Evolutionary conservation across 1,140 invertebrate genomes (phyloP), one percentile per base, ranked within the genome.

Genomic region (Wasmannia auropunctata): DNA sequence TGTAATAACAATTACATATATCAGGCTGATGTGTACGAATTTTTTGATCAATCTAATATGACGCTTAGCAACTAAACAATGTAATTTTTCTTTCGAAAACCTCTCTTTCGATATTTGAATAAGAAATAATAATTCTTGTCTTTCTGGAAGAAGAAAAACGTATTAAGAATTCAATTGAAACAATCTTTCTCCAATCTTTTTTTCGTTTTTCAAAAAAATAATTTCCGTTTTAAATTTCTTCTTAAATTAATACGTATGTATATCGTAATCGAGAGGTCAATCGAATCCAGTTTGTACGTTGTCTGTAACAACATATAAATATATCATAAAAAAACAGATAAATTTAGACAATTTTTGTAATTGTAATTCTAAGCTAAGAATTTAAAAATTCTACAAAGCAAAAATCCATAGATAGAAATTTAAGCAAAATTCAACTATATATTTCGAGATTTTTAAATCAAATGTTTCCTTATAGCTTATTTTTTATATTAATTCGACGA

Each of bases 341-440:
- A 40, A 80, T 22, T n/a, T n/a, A n/a, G n/a, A n/a, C 16, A 69
- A 19, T 43, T 60, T 51, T 43, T 19, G 51, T 49, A 72, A 28
- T 43, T 43, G 10, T 28, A n/a, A 34, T 37, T 49, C 14, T 37
- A 37, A 79, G 25, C 10, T 40, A 65, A 79, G 25, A 69, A 69
- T 69, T 67, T 43, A 69, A 54, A 54, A 80, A 28, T 67, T 0
- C 5, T 25, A 40, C 40, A 14, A 67, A 54, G 14, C 14, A 77
- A 63, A 25, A 77, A 62, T 77, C 37, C 58, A 60, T 8, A 46
- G 19, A 63, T 7, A 77, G 1, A 62, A 63, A 63, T 67, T n/a
- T 40, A 80, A 79, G 10, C 16, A 58, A 40, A 63, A 28, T 58
- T 16, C 16, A 11, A 58, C 10, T 58, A 25, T 11, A 58, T 28